phyloP scores from a whole-genome alignment of 2,113 vertebrate species.

The Tupaia tana region DNA sequence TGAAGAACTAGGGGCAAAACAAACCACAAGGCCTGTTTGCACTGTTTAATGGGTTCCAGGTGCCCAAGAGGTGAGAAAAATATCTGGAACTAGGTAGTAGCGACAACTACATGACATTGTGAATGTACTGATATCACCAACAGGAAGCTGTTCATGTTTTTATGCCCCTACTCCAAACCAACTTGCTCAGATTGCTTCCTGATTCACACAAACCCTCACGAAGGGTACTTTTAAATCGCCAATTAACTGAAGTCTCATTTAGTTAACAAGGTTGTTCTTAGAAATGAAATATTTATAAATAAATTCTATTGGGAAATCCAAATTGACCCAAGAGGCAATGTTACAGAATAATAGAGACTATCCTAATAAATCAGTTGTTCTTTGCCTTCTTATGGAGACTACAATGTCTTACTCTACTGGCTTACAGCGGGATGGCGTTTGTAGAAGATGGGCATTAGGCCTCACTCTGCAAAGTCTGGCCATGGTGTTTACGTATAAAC shows the following conservation, averaged over 20 bases:
- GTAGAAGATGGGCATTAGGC: background rate
- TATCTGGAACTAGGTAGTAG: background rate
- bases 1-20: conserved; percentile 85
- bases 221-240: conserved; percentile 16
- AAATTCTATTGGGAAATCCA: background rate
- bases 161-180: background rate
- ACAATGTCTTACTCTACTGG: background rate
- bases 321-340: background rate
- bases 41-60: background rate
- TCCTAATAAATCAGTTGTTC: background rate
- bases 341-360: background rate
- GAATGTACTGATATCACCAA: background rate
- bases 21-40: conserved; percentile 7
- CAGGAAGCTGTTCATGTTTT: background rate
- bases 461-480: background rate
- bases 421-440: background rate
- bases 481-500: background rate
- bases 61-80: background rate
- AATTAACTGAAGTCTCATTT: background rate
- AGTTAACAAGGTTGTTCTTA: conserved; percentile 1
- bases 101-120: background rate
- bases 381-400: background rate
- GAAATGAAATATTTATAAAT: background rate
- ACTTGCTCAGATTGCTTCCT: background rate
- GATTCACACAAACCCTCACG: background rate